Base-by-base conservation (phyloP, 2,888 invertebrate genomes). In the Drosophila diplacantha region DNA sequence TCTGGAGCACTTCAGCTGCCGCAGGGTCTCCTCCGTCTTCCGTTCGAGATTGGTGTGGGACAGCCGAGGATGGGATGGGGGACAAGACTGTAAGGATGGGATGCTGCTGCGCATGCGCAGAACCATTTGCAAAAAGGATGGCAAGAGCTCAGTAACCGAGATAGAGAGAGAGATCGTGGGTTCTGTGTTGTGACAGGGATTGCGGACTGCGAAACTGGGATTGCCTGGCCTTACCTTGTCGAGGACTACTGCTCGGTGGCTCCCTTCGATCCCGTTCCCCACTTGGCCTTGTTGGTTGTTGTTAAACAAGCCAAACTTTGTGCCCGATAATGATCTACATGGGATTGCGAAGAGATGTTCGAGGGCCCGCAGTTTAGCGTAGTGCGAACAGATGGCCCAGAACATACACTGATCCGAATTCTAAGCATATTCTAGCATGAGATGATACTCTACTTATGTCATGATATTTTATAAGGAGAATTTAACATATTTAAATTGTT, bases 261-360 rank as follows among this genome's bases (percentile, higher is more conserved):
- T 59, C 52, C 72, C 60, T 52, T 58, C 61, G 62, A 50, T 58
- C 56, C 54, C 29, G 18, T 41, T n/a, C 35, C 32, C 32, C 44
- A 43, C 54, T 44, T 79, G 72, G 72, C 78, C 78, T 81, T 79
- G 78, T 82, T 82, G 69, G 78, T 64, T 77, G 78, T 82, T 79
- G 85, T 84, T 85, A 85, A 84, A 84, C 84, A 84, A 84, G 85
- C 81, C 77, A 84, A 75, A 69, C 76, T 65, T 75, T 79, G 81
- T 80, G 78, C 78, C 65, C 78, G 81, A 81, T 81, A 81, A 83
- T 80, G 71, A 83, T 81, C 83, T 79, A 77, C 79, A 80, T 71
- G 62, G 54, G 26, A 57, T 54, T 34, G 62, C 61, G 49, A 37
- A 16, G 55, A 41, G 55, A 37, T 52, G 43, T 51, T 52, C 38